A percentile compares a stretch with the other conserved stretches of the same genome.
Evolutionary conservation across 2,888 invertebrate genomes (phyloP).

Genomic region (Melieria picta): DNA sequence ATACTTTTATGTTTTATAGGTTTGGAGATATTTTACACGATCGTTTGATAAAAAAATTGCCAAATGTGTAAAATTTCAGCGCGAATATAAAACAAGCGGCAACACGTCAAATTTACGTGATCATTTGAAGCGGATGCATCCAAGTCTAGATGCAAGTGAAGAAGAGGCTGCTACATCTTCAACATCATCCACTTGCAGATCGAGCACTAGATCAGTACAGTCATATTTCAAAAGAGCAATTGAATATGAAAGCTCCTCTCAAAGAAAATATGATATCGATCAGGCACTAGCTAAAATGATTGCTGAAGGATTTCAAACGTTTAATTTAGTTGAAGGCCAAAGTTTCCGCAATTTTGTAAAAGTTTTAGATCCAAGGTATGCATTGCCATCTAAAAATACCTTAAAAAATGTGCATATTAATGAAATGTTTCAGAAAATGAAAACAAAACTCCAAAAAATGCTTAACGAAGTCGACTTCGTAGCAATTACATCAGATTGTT

Average conservation of each 20-base stretch:
- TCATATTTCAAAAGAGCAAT: slow-evolving; percentile 3
- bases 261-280: slow-evolving; percentile 1
- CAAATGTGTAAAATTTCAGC: neutral
- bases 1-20: too few relatives aligned
- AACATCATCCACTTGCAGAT: neutral
- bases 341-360: slow-evolving; percentile 7
- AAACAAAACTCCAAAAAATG: neutral
- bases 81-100: slow-evolving; percentile 1
- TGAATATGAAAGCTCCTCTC: slow-evolving; percentile 2
- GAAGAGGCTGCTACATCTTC: neutral
- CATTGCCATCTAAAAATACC: slow-evolving; percentile 1
- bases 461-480: neutral
- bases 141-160: neutral
- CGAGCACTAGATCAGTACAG: neutral
- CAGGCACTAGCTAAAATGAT: neutral
- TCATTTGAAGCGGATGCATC: slow-evolving; percentile 3
- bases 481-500: neutral
- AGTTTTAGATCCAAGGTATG: neutral
- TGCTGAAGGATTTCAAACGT: too few relatives aligned
- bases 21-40: too few relatives aligned
- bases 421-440: neutral
- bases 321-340: neutral
- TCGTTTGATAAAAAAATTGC: too few relatives aligned
- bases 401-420: neutral
- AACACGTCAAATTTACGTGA: slow-evolving; percentile 4